Percentiles rank a stretch among this genome's conserved stretches.
Conservation (phyloP, 2,113 vertebrate species). For the Promerops cafer region DNA sequence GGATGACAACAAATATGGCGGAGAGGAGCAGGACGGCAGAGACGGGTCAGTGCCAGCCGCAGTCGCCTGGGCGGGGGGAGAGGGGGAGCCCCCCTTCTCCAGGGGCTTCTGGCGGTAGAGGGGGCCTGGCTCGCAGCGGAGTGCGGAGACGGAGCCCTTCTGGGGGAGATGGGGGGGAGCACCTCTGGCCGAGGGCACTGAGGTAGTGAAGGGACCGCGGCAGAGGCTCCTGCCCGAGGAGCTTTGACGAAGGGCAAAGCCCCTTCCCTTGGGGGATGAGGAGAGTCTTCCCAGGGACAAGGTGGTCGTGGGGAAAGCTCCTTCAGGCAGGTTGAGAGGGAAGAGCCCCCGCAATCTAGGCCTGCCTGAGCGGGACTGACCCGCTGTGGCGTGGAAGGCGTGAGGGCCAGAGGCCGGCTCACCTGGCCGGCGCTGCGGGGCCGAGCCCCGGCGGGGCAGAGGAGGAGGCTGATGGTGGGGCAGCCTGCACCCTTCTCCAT, state of each 20-base stretch:
- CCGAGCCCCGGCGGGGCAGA: background rate
- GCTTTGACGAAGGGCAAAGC: background rate
- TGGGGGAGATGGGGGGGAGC: background rate
- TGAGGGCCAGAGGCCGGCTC: background rate
- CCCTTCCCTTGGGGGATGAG: background rate
- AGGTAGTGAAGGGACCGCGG: background rate
- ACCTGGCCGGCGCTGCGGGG: background rate
- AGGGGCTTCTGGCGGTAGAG: background rate
- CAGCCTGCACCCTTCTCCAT: accelerated
- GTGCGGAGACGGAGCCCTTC: background rate
- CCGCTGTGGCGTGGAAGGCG: background rate
- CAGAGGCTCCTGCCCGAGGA: background rate
- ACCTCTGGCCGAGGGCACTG: background rate
- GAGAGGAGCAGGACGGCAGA: conserved; percentile 74
- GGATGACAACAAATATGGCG: conserved; percentile 77
- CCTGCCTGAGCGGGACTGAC: background rate
- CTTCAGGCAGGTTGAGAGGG: background rate
- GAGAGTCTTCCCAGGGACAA: background rate
- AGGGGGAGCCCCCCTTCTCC: background rate
- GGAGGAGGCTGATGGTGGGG: background rate
- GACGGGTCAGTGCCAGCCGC: conserved; percentile 71
- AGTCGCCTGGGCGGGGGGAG: conserved; percentile 28
- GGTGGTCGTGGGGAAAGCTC: background rate
- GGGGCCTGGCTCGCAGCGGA: background rate
- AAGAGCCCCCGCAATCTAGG: background rate